Evolutionary conservation across 2,797 vertebrate genomes (phyloP).

Genomic region (Acrocephalus scirpaceus): DNA sequence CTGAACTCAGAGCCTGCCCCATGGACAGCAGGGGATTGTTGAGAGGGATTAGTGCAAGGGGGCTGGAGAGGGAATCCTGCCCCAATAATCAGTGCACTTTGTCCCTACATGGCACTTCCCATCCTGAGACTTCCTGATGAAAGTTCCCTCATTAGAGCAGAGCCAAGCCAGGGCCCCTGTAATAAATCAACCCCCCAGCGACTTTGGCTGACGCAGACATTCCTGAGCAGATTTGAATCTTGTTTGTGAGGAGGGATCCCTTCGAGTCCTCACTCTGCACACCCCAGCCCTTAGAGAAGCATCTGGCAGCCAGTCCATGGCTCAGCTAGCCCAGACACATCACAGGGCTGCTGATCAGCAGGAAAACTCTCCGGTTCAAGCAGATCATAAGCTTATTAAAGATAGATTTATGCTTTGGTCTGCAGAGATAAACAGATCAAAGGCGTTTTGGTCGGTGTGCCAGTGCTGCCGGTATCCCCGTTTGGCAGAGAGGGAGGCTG

Average conservation of each 20-base stretch:
- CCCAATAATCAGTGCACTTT: neutral
- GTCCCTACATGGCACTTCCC: neutral
- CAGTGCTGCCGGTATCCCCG: fast-evolving
- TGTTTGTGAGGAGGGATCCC: neutral
- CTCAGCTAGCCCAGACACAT: neutral
- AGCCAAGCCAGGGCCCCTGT: neutral
- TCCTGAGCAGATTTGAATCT: conserved; percentile 37
- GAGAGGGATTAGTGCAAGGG: neutral
- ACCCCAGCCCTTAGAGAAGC: neutral
- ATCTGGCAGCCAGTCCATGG: fast-evolving
- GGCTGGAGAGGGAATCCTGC: neutral
- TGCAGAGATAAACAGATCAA: conserved; percentile 26
- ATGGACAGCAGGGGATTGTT: fast-evolving
- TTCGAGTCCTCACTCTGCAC: fast-evolving
- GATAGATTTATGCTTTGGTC: conserved; percentile 15
- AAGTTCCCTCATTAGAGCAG: neutral
- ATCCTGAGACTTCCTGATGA: neutral
- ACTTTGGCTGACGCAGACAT: neutral
- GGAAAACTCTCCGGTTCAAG: neutral
- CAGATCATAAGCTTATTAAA: conserved; percentile 32
- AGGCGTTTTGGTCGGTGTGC: neutral
- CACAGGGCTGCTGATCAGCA: neutral
- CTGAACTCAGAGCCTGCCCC: neutral
- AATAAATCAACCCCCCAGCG: neutral
- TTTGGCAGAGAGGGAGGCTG: neutral